Base-by-base conservation (phyloP, 2,888 invertebrate genomes). In the Trissolcus japonicus region DNA sequence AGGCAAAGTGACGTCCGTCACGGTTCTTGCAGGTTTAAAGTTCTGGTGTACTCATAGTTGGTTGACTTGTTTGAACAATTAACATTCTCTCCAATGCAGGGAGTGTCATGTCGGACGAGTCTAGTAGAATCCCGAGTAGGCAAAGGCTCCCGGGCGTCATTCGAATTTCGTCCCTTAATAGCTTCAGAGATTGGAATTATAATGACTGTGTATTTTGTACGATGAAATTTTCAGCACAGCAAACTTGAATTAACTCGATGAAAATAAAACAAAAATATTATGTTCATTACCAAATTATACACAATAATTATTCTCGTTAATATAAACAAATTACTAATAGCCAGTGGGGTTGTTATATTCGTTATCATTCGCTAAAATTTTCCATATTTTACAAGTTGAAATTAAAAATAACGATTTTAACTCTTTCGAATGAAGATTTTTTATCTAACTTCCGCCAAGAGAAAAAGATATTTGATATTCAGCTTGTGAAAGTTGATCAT, bases 91-190 rank as follows among this genome's bases (percentile, higher is more conserved):
- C 69, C 65, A 61, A 73, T 78, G 78, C 71, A 59, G 65, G 51
- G 78, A 67, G 75, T 75, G 78, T 72, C 78, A 78, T 78, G 72
- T 78, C 63, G 67, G 72, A 78, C 73, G 71, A 75, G 71, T 75
- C 71, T 75, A 43, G 67, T 63, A 71, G 78, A 78, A 68, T 61
- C 78, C 69, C 66, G 69, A 71, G 69, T 69, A 74, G 74, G 78
- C 78, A 59, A 74, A 74, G 69, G 78, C 67, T 74, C 55, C 78
- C 78, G 74, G 74, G 78, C 74, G 74, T 78, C 78, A 71, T 78
- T 74, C 78, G 78, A 74, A 78, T 74, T 78, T 78, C 66, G 63
- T 74, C 71, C 78, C 74, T 74, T 78, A 78, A 78, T 78, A 74
- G 78, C 74, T 69, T 60, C 69, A 74, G 74, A 78, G 69, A 78